A percentile compares a stretch with the other conserved stretches of the same genome.
These are phyloP conservation scores for Myotis brandtii DNA, from an alignment of 2,113 vertebrate species.

Conservation along the genomic window DNA sequence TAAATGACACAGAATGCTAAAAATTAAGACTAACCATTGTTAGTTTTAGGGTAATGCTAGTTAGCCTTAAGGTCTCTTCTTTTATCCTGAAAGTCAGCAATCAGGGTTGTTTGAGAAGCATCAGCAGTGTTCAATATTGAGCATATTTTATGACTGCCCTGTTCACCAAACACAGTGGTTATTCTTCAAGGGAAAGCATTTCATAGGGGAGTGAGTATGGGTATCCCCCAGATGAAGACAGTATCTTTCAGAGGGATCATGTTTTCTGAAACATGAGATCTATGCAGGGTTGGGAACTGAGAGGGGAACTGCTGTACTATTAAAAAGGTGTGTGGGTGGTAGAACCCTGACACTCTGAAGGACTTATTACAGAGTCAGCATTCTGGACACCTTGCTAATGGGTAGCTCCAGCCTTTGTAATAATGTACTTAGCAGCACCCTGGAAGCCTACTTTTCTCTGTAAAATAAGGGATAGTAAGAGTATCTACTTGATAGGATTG, in stretches of 20 bases:
- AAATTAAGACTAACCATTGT: background rate
- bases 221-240: background rate
- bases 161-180: background rate
- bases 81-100: background rate
- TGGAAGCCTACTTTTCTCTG: background rate
- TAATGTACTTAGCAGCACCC: background rate
- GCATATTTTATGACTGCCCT: background rate
- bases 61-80: background rate
- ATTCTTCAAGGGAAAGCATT: constrained; percentile 8
- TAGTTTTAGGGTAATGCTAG: background rate
- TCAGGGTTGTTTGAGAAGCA: background rate
- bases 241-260: background rate
- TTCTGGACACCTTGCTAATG: constrained; percentile 48
- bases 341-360: background rate
- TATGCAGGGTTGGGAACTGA: background rate
- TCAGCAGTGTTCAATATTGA: background rate
- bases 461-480: background rate
- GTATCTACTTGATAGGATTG: background rate
- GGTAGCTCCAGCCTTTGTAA: constrained; percentile 38
- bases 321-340: background rate
- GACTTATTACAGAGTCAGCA: background rate
- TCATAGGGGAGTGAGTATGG: background rate
- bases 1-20: background rate
- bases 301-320: background rate
- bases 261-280: background rate